Evolutionary conservation across 2,888 invertebrate species (phyloP).

Genomic region (Caenorhabditis sp.): DNA sequence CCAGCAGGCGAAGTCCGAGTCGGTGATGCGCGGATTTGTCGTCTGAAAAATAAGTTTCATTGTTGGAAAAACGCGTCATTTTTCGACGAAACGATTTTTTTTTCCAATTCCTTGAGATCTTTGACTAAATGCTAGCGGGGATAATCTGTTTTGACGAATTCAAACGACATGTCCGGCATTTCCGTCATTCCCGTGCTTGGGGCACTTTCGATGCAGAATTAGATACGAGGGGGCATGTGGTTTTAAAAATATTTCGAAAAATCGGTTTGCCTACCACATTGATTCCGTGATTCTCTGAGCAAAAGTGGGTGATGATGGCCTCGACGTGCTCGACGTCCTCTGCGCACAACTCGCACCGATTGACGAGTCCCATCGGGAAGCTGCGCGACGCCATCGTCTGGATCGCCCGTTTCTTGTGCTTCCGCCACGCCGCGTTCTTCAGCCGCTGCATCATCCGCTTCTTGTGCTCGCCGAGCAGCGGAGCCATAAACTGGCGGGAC

Average conservation of each 20-base stretch:
- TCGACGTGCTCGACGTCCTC: conserved; percentile 12
- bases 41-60: too few species aligned
- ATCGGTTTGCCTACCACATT: conserved; percentile 11
- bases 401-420: neutral
- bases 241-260: neutral
- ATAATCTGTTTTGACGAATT: too few species aligned
- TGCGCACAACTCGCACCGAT: conserved; percentile 22
- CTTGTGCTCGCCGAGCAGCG: neutral
- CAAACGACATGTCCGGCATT: too few species aligned
- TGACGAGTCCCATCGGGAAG: conserved; percentile 33
- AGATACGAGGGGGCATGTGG: neutral
- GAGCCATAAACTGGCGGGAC: neutral
- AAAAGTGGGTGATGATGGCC: conserved; percentile 11
- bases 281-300: neutral
- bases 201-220: neutral
- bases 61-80: neutral
- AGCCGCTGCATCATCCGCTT: conserved; percentile 16
- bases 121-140: too few species aligned
- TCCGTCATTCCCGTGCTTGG: neutral
- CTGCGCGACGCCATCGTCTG: neutral
- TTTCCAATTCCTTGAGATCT: too few species aligned
- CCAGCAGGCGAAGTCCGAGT: conserved; percentile 7
- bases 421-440: conserved; percentile 2
- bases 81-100: too few species aligned
- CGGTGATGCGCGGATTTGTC: conserved; percentile 1